Evolutionary conservation across 2,797 vertebrate genomes (phyloP).

Genomic region (Sparidentex hasta): DNA sequence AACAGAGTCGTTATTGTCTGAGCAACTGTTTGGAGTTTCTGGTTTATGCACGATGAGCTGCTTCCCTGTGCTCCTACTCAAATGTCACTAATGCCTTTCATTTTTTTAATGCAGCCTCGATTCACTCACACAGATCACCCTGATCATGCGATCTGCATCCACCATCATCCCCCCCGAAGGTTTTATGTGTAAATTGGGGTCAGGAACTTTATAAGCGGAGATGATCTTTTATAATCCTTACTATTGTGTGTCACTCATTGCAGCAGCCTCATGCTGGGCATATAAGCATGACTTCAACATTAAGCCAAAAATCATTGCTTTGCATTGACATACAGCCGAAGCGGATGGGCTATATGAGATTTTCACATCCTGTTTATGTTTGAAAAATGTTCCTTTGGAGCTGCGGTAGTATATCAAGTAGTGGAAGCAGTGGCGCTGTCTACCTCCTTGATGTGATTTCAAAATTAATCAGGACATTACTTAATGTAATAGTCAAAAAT

Average conservation of each 20-base stretch:
- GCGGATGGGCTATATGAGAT: conserved; percentile 41
- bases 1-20: conserved; percentile 66
- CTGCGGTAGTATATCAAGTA: not conserved
- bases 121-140: conserved; percentile 34
- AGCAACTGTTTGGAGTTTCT: conserved; percentile 43
- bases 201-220: conserved; percentile 71
- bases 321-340: conserved; percentile 24
- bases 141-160: conserved; percentile 43
- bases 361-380: conserved; percentile 21
- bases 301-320: conserved; percentile 41
- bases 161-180: conserved; percentile 35
- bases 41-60: conserved; percentile 10
- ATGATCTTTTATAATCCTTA: conserved; percentile 71
- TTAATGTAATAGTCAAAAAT: not conserved
- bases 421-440: not conserved
- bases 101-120: conserved; percentile 51
- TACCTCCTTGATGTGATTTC: not conserved
- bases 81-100: conserved; percentile 57
- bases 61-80: conserved; percentile 20
- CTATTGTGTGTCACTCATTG: conserved; percentile 60
- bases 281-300: conserved; percentile 47
- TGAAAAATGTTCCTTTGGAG: conserved; percentile 11
- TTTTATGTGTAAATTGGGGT: conserved; percentile 71
- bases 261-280: conserved; percentile 22
- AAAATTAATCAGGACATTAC: conserved; percentile 8